Evolutionary conservation across 2,888 invertebrate species (phyloP), one percentile per base, ranked within the genome.

Genomic region (Sarcophaga variegata): DNA sequence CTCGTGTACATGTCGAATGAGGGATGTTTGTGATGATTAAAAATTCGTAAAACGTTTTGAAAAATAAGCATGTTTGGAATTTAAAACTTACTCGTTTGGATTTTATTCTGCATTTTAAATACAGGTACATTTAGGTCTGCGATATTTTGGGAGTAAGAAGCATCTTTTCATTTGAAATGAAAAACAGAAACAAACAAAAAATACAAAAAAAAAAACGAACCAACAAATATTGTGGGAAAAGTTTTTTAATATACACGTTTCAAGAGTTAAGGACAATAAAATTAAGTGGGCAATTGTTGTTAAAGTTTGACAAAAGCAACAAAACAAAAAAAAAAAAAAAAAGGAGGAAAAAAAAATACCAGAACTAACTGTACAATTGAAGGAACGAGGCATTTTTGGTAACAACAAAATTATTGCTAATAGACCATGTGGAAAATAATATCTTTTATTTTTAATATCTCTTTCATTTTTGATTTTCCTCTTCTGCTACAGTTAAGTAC

Each of bases 261-360:
- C 76, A 62, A 72, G 60, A 85, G 76, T 81, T 81, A 77, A 81
- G 76, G 76, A 85, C 81, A 85, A 81, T 85, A 81, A 85, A 76
- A 85, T 81, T 81, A 81, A 81, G 85, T 85, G 85, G 84, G 72
- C 85, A 67, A 85, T 85, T 81, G 77, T 85, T 81, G 76, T 64
- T 77, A 76, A 76, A 81, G 75, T 49, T 76, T 69, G 47, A 47
- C 25, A n/a, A 66, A 62, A 83, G 78, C 25, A 22, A 63, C 25
- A 22, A 63, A 45, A n/a, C 37, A 47, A 22, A 25, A 47, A 47
- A 47, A 63, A n/a, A 20, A 54, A 47, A 17, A 25, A 45, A 45
- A 62, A n/a, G n/a, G 3, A 3, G 4, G 14, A 45, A 63, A 62
- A 47, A 74, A 47, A 25, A 20, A 60, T 25, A 27, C 8, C 10